These are phyloP conservation scores for Drosophila lini DNA, from an alignment of 1,140 invertebrate species.

Conservation along the genomic window DNA sequence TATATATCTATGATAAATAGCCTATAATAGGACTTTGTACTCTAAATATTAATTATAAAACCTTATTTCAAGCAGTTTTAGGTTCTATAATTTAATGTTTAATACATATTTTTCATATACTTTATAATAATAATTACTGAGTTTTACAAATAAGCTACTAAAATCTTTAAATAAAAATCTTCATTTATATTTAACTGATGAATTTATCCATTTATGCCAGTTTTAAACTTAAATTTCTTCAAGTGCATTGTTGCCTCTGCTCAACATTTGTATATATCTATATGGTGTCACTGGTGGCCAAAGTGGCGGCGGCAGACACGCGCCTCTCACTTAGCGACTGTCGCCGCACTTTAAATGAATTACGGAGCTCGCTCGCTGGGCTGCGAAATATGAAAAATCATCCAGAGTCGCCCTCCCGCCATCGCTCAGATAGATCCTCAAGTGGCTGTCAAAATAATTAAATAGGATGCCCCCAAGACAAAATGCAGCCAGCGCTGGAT, in stretches of 20 bases:
- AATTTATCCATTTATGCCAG: neutral
- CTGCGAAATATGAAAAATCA: slow-evolving; percentile 74
- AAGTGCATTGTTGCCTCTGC: slow-evolving; percentile 27
- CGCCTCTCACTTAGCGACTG: slow-evolving; percentile 52
- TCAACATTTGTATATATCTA: slow-evolving; percentile 1
- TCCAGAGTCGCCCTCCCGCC: neutral
- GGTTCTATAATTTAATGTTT: too few species aligned
- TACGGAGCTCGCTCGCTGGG: slow-evolving; percentile 14
- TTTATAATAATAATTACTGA: too few species aligned
- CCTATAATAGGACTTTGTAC: too few species aligned
- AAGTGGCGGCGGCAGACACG: slow-evolving; percentile 53
- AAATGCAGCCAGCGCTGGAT: slow-evolving; percentile 51
- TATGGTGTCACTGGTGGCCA: slow-evolving; percentile 57
- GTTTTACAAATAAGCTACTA: too few species aligned
- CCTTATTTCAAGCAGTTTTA: too few species aligned
- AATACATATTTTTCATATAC: too few species aligned
- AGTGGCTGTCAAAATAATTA: slow-evolving; percentile 81
- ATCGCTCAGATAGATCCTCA: slow-evolving; percentile 38
- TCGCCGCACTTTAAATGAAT: slow-evolving; percentile 55
- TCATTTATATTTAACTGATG: too few species aligned
- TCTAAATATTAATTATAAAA: too few species aligned
- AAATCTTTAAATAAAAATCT: neutral
- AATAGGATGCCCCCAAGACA: slow-evolving; percentile 74
- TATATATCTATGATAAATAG: too few species aligned
- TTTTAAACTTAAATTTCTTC: neutral